Evolutionary conservation across 2,113 vertebrate species (phyloP).

Genomic region (Mola mola): DNA sequence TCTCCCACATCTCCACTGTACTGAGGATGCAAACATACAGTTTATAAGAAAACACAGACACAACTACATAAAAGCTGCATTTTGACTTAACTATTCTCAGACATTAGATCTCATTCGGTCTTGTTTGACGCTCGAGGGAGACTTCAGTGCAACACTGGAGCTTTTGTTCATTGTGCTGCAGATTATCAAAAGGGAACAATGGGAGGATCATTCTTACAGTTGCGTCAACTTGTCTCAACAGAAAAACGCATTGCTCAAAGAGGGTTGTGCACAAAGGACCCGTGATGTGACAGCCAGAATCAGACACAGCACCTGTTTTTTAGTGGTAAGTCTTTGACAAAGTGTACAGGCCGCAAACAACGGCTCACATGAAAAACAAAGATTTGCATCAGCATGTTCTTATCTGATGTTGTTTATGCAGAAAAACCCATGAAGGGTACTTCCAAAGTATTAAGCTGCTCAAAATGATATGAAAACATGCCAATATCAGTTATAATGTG

Average conservation of each 20-base stretch:
- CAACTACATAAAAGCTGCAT: background rate
- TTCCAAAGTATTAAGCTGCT: slow-evolving; percentile 13
- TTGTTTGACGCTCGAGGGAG: too few species aligned
- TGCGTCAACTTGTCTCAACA: too few species aligned
- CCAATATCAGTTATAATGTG: too few species aligned
- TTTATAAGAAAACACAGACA: background rate
- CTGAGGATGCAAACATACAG: background rate
- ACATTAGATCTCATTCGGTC: slow-evolving; percentile 11
- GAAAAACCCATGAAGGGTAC: slow-evolving; percentile 54
- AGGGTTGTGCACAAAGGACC: too few species aligned
- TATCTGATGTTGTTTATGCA: slow-evolving; percentile 17
- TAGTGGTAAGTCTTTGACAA: too few species aligned
- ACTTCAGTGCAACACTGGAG: background rate
- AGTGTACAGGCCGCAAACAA: too few species aligned
- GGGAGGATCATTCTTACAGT: background rate
- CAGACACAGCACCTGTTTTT: background rate
- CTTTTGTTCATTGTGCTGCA: slow-evolving; percentile 37
- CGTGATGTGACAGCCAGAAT: too few species aligned
- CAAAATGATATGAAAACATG: background rate
- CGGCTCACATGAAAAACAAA: slow-evolving; percentile 19
- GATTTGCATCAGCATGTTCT: background rate
- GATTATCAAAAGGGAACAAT: slow-evolving; percentile 29
- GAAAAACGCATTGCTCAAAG: too few species aligned
- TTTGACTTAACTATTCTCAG: background rate
- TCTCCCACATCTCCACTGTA: background rate